Evolutionary conservation across 1,140 invertebrate genomes (phyloP).

Genomic region (Rhagoletis pomonella): DNA sequence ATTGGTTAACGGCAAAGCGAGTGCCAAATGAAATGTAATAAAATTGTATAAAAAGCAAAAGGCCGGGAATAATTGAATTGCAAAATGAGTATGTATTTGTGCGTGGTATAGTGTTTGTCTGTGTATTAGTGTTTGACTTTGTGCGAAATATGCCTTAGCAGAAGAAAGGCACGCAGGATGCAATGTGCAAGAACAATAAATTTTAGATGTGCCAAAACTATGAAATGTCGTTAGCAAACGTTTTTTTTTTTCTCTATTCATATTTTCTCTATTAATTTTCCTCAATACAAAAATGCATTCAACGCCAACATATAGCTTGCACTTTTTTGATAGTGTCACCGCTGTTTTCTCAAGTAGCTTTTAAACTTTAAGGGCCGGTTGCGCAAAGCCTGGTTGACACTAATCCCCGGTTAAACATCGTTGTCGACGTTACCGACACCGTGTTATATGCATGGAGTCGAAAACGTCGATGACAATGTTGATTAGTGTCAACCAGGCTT

Average conservation of each 20-base stretch:
- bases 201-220: slow-evolving; percentile 51
- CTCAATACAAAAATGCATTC: not conserved
- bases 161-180: not conserved
- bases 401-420: too few relatives aligned
- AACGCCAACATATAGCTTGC: too few relatives aligned
- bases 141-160: not conserved
- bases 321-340: too few relatives aligned
- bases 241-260: not conserved
- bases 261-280: not conserved
- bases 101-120: not conserved
- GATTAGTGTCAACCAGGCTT: too few relatives aligned
- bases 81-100: not conserved
- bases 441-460: too few relatives aligned
- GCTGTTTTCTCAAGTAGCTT: too few relatives aligned
- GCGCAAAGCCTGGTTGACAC: too few relatives aligned
- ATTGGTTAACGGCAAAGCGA: slow-evolving; percentile 51
- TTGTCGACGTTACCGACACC: too few relatives aligned
- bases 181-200: slow-evolving; percentile 45
- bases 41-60: slow-evolving; percentile 26
- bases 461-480: too few relatives aligned
- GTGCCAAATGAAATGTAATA: slow-evolving; percentile 51
- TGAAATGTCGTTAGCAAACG: slow-evolving; percentile 41
- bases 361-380: too few relatives aligned
- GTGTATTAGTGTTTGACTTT: not conserved
- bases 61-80: slow-evolving; percentile 40